phyloP scores from a whole-genome alignment of 2,888 invertebrate genomes.

The Cistogaster globosa region DNA sequence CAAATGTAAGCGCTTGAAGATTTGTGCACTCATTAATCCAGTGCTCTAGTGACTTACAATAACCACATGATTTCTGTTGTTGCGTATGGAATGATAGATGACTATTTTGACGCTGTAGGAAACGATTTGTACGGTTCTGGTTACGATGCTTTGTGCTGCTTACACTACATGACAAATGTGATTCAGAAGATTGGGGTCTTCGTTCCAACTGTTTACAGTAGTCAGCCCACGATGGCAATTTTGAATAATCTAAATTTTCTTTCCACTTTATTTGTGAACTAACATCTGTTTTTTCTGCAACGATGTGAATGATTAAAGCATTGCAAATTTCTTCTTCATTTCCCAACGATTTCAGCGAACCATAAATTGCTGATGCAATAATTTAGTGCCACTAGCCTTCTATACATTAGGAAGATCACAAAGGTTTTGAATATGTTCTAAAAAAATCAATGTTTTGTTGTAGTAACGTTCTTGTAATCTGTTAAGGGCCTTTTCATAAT shows the following conservation, averaged over 20 bases:
- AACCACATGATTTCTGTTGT: conserved; percentile 16
- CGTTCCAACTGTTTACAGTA: conserved; percentile 43
- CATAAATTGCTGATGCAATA: conserved; percentile 22
- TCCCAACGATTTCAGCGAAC: conserved; percentile 5
- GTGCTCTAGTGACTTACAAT: conserved; percentile 34
- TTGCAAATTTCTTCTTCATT: conserved; percentile 18
- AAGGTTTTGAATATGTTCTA: conserved; percentile 7
- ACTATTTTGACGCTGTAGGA: not conserved
- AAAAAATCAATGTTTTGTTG: not conserved
- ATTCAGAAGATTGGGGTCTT: conserved; percentile 52
- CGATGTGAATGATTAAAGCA: conserved; percentile 43
- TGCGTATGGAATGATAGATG: conserved; percentile 6
- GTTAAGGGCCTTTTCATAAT: conserved; percentile 40
- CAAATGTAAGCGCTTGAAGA: conserved; percentile 24
- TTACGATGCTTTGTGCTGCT: not conserved
- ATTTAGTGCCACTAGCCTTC: not conserved
- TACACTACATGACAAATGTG: conserved; percentile 3
- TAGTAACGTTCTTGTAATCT: conserved; percentile 15
- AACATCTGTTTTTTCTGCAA: conserved; percentile 49
- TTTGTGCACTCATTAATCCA: conserved; percentile 39
- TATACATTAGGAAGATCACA: not conserved
- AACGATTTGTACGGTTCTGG: not conserved
- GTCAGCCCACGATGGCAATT: conserved; percentile 46
- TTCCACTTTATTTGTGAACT: conserved; percentile 61
- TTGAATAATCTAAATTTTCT: conserved; percentile 50